Conservation (phyloP, 2,888 invertebrate genomes). For the Euspilapteryx auroguttella region DNA sequence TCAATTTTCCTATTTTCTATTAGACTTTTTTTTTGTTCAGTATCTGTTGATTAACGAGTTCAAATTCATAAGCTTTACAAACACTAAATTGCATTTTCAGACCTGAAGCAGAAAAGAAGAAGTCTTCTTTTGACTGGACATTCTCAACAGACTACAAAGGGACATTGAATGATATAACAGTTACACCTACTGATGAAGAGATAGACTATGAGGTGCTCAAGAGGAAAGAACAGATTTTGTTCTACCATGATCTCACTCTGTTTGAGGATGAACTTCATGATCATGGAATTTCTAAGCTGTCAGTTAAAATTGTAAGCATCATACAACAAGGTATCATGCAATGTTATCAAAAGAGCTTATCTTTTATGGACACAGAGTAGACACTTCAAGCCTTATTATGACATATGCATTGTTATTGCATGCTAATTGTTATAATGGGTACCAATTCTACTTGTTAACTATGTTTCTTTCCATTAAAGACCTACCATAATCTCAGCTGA, state of each 20-base stretch:
- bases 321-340: background rate
- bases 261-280: constrained; percentile 99
- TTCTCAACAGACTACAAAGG: constrained; percentile 93
- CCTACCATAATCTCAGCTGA: no score
- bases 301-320: constrained; percentile 87
- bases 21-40: no score
- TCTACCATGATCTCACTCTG: constrained; percentile 90
- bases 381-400: no score
- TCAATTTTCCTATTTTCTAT: no score
- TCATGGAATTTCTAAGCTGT: constrained; percentile 89
- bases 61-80: no score
- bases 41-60: no score
- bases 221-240: constrained; percentile 87
- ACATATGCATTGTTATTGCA: no score
- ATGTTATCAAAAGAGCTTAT: background rate
- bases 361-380: background rate
- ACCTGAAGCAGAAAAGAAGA: constrained; percentile 73
- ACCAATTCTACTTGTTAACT: no score
- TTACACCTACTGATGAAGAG: constrained; percentile 68
- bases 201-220: constrained; percentile 89
- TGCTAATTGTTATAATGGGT: no score
- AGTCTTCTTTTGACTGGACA: constrained; percentile 97
- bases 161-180: constrained; percentile 63
- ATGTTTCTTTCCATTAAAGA: no score
- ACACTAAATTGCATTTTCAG: no score